Base-by-base conservation (phyloP, 2,797 vertebrate species). In the Pelobates cultripes region DNA sequence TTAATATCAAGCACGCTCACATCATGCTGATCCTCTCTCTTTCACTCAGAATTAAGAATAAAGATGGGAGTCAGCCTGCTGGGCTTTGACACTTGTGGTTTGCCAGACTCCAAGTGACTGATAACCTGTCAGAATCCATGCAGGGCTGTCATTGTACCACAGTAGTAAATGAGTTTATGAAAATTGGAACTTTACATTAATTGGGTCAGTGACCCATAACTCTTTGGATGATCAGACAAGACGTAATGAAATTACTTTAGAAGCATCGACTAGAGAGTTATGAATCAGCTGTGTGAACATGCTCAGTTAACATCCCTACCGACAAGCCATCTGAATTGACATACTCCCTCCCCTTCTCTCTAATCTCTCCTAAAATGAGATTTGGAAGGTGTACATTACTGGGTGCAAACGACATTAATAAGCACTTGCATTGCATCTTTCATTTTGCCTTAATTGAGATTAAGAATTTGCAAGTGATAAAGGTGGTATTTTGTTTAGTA, bases 121-220 rank as follows among this genome's bases (percentile, higher is more conserved):
- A 84, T 79, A 79, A 47, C 77, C 82, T 84, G 82, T 76, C 82
- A 84, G 67, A 63, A 75, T 43, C 71, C 77, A 76, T 84, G 77
- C 75, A 45, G 67, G 43, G 57, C 77, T 71, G 68, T 80, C 82
- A 76, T 68, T 76, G 69, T 75, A 68, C 77, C 12, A 42, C 77
- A 60, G 66, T 79, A 76, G 79, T 84, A 84, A 84, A 84, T 76
- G 43, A 79, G 72, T 84, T 84, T 79, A 79, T 84, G 82, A 79
- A 71, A 79, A 84, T 84, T 76, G 82, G 77, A 84, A 64, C 68
- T 80, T 76, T 79, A 76, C 77, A 80, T 84, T 84, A 84, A 80
- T 79, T 84, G 77, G 82, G 82, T 84, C 82, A 76, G 77, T 84
- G 82, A 84, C 82, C 82, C 82, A 61, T 84, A 80, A 84, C 82